Evolutionary conservation across 2,797 vertebrate species (phyloP).

Genomic region (Decapterus maruadsi): DNA sequence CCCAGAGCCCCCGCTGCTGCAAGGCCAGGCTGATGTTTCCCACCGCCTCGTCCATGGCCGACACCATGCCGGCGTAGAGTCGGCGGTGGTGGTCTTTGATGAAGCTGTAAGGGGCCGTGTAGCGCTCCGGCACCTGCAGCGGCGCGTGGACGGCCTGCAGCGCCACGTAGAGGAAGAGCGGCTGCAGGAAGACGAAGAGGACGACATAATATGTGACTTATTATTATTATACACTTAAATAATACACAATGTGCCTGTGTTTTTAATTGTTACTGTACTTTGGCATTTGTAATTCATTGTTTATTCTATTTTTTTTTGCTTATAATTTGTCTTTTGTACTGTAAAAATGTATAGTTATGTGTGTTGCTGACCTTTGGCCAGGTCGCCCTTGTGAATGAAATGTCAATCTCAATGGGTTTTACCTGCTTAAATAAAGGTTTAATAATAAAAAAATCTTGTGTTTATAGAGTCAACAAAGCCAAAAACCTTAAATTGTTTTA

Average conservation of each 20-base stretch:
- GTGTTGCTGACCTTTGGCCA: too few relatives aligned
- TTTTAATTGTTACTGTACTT: too few relatives aligned
- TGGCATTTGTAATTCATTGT: too few relatives aligned
- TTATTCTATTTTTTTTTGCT: too few relatives aligned
- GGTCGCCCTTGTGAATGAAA: too few relatives aligned
- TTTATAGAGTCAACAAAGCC: neutral
- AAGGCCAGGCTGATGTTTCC: slow-evolving; percentile 92
- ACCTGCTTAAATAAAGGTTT: too few relatives aligned
- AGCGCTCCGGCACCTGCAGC: slow-evolving; percentile 91
- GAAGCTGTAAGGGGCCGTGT: slow-evolving; percentile 87
- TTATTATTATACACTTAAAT: too few relatives aligned
- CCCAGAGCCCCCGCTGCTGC: slow-evolving; percentile 88
- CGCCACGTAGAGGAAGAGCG: slow-evolving; percentile 95
- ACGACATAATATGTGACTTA: neutral
- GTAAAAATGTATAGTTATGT: too few relatives aligned
- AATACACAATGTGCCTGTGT: too few relatives aligned
- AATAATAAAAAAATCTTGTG: neutral
- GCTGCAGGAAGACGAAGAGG: slow-evolving; percentile 81
- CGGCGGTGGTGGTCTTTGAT: slow-evolving; percentile 88
- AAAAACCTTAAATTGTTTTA: neutral
- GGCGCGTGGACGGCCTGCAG: slow-evolving; percentile 94
- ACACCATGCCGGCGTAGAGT: slow-evolving; percentile 94
- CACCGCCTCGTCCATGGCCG: slow-evolving; percentile 95
- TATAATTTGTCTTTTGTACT: too few relatives aligned
- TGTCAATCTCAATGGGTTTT: too few relatives aligned